phyloP scores from a whole-genome alignment of 2,113 vertebrate genomes.

The sheep (Ovis aries) region DNA sequence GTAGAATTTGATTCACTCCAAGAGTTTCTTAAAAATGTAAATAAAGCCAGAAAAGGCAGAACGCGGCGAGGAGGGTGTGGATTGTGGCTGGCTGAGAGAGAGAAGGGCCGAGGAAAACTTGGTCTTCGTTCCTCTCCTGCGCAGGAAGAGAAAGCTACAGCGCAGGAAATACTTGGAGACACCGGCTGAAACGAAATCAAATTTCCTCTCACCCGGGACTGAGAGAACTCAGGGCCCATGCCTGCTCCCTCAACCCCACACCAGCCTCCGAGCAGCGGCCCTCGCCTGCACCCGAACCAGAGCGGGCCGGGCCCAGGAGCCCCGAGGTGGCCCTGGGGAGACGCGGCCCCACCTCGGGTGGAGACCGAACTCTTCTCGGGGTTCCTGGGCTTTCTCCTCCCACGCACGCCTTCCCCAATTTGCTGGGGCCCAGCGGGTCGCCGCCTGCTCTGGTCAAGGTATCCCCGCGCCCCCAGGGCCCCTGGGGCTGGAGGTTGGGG shows the following conservation, averaged over 20 bases:
- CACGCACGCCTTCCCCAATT: neutral
- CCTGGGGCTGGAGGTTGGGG: neutral
- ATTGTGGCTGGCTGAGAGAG: neutral
- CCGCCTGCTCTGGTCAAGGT: neutral
- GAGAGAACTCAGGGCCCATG: neutral
- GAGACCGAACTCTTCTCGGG: neutral
- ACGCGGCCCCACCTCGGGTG: neutral
- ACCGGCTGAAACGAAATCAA: constrained; percentile 47
- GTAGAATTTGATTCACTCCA: neutral
- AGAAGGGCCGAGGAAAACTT: neutral
- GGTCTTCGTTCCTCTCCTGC: neutral
- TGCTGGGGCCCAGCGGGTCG: neutral
- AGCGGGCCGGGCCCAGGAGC: neutral
- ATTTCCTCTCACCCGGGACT: neutral
- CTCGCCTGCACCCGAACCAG: no score
- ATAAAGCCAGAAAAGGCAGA: neutral
- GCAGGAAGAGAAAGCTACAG: neutral
- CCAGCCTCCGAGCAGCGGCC: neutral
- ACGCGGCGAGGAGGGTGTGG: neutral
- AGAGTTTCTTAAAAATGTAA: neutral
- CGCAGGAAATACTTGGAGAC: neutral
- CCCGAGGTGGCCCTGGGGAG: neutral
- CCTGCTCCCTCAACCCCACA: neutral
- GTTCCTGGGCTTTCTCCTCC: neutral
- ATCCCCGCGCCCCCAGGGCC: neutral